Conservation (phyloP, 2,888 invertebrate species). For the Drosophila kokeensis region DNA sequence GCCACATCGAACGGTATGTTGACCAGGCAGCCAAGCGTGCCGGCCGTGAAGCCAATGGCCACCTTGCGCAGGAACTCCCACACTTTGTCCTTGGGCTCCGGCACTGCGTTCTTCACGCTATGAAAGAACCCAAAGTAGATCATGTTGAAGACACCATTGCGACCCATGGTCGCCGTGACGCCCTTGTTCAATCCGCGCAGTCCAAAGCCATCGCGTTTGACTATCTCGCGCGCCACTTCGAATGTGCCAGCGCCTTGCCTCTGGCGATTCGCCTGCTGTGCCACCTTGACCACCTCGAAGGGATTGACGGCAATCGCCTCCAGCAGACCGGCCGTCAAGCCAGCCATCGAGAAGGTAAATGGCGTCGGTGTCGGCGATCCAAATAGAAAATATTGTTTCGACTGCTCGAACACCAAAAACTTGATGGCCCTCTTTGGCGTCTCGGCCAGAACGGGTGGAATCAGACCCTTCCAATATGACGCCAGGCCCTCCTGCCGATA, state of each 20-base stretch:
- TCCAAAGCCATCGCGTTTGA: slow-evolving; percentile 91
- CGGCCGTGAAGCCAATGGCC: slow-evolving; percentile 93
- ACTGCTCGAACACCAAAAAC: slow-evolving; percentile 97
- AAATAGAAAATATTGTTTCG: slow-evolving; percentile 93
- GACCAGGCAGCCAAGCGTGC: slow-evolving; percentile 92
- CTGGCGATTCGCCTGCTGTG: slow-evolving; percentile 91
- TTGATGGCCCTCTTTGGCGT: slow-evolving; percentile 98
- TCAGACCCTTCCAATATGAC: slow-evolving; percentile 96
- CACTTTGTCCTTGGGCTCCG: slow-evolving; percentile 88
- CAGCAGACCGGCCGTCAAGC: slow-evolving; percentile 94
- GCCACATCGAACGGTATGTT: slow-evolving; percentile 99
- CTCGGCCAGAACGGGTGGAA: slow-evolving; percentile 96
- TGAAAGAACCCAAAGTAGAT: slow-evolving; percentile 98
- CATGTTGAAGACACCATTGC: slow-evolving; percentile 97
- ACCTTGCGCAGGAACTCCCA: slow-evolving; percentile 91
- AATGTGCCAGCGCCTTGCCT: slow-evolving; percentile 90
- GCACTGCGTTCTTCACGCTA: slow-evolving; percentile 91
- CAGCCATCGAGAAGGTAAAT: slow-evolving; percentile 95
- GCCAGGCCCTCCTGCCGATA: slow-evolving; percentile 92
- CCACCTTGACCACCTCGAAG: slow-evolving; percentile 98
- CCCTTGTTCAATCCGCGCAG: slow-evolving; percentile 94
- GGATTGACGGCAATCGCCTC: slow-evolving; percentile 97
- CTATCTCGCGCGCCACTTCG: slow-evolving; percentile 91
- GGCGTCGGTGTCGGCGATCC: slow-evolving; percentile 91
- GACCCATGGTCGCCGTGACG: slow-evolving; percentile 93